phyloP scores from a whole-genome alignment of 2,888 invertebrate genomes.

The Lomographa bimaculata region DNA sequence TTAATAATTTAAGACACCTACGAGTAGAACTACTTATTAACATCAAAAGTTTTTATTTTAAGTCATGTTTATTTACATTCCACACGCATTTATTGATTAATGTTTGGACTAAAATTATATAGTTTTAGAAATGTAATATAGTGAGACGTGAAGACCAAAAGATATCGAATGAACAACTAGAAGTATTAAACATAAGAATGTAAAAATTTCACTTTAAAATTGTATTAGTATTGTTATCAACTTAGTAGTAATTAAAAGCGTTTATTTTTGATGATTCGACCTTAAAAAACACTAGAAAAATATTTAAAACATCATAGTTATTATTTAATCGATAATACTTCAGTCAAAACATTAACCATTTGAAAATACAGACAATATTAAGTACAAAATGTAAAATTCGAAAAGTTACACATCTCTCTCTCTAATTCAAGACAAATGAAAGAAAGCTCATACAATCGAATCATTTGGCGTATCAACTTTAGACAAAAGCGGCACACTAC shows the following conservation, averaged over 20 bases:
- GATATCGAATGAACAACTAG: too few species aligned
- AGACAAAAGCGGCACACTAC: slow-evolving; percentile 74
- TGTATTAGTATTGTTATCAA: too few species aligned
- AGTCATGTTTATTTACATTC: slow-evolving; percentile 5
- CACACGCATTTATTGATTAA: background rate
- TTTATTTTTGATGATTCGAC: too few species aligned
- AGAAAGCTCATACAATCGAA: slow-evolving; percentile 60
- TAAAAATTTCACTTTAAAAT: too few species aligned
- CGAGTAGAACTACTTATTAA: slow-evolving; percentile 6
- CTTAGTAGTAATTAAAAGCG: too few species aligned
- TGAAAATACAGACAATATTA: slow-evolving; percentile 20
- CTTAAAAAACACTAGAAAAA: too few species aligned
- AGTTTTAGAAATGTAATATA: slow-evolving; percentile 2
- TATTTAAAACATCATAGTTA: too few species aligned
- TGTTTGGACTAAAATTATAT: background rate
- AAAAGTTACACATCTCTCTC: slow-evolving; percentile 28
- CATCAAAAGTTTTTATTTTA: slow-evolving; percentile 1
- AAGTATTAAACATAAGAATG: too few species aligned
- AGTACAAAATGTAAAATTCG: slow-evolving; percentile 33
- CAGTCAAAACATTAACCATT: slow-evolving; percentile 23
- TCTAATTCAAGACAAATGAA: slow-evolving; percentile 18
- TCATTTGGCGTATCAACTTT: slow-evolving; percentile 72
- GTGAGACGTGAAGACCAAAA: too few species aligned
- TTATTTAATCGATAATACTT: slow-evolving; percentile 17
- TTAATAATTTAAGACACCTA: slow-evolving; percentile 4